These are phyloP conservation scores for Drosophila jambulina DNA, from an alignment of 1,140 invertebrate species.

Conservation along the genomic window DNA sequence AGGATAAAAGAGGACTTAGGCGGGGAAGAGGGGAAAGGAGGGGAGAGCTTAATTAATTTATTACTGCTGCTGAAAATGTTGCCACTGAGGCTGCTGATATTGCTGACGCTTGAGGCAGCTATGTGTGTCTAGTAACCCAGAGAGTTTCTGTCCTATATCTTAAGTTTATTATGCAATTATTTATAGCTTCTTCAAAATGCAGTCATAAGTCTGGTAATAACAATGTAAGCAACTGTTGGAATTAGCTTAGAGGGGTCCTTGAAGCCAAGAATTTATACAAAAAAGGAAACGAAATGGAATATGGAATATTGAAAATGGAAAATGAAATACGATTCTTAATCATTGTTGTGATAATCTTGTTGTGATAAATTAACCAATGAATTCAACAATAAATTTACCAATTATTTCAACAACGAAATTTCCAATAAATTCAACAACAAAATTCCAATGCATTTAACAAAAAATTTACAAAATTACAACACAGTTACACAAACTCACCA, in stretches of 20 bases:
- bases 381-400: no score
- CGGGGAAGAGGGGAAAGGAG: not conserved
- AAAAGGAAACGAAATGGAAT: no score
- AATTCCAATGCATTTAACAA: no score
- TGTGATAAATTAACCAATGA: no score
- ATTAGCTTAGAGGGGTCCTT: no score
- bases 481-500: no score
- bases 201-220: not conserved
- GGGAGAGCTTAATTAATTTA: slow-evolving; percentile 30
- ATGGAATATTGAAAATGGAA: no score
- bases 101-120: slow-evolving; percentile 21
- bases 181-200: not conserved
- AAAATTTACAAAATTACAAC: no score
- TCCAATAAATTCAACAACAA: no score
- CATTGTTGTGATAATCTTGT: no score
- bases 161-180: not conserved
- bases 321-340: no score
- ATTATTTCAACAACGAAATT: no score
- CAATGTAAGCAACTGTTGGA: not conserved
- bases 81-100: slow-evolving; percentile 12
- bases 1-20: slow-evolving; percentile 1
- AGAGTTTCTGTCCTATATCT: not conserved
- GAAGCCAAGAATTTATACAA: not conserved
- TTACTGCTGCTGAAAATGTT: not conserved
- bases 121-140: slow-evolving; percentile 2